Percentiles rank a stretch among this genome's conserved stretches.
Evolutionary conservation across 2,113 vertebrate species (phyloP).

Genomic region (Smithornis capensis): DNA sequence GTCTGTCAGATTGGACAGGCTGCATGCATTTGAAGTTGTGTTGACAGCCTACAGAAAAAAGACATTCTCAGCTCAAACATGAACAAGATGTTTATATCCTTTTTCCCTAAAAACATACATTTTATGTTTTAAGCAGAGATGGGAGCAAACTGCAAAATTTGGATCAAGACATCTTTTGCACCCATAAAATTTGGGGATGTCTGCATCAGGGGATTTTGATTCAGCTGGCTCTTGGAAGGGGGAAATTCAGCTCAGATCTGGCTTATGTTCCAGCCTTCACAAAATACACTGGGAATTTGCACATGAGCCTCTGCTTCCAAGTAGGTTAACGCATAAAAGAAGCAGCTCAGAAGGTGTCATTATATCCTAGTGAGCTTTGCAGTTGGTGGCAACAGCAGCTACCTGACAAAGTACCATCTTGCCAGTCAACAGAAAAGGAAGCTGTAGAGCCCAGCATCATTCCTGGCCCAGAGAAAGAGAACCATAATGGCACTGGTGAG

Average conservation of each 20-base stretch:
- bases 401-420: conserved; percentile 64
- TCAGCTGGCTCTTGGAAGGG: conserved; percentile 57
- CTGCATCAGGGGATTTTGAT: conserved; percentile 62
- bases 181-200: conserved; percentile 66
- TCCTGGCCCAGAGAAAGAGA: not conserved
- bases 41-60: conserved; percentile 73
- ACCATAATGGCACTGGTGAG: not conserved
- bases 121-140: conserved; percentile 68
- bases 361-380: conserved; percentile 35
- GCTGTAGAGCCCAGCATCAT: conserved; percentile 19
- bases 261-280: conserved; percentile 45
- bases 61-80: conserved; percentile 73
- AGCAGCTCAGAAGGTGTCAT: conserved; percentile 52
- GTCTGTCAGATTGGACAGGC: conserved; percentile 74
- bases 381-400: conserved; percentile 62
- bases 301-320: conserved; percentile 66
- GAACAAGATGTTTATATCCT: conserved; percentile 69
- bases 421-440: conserved; percentile 57
- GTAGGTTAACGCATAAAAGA: conserved; percentile 63
- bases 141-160: conserved; percentile 66
- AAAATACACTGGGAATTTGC: conserved; percentile 59
- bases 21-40: conserved; percentile 72
- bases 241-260: conserved; percentile 55
- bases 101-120: conserved; percentile 70
- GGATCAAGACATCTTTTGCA: conserved; percentile 60